phyloP scores from a whole-genome alignment of 1,140 invertebrate species.

The Dreissena polymorpha region DNA sequence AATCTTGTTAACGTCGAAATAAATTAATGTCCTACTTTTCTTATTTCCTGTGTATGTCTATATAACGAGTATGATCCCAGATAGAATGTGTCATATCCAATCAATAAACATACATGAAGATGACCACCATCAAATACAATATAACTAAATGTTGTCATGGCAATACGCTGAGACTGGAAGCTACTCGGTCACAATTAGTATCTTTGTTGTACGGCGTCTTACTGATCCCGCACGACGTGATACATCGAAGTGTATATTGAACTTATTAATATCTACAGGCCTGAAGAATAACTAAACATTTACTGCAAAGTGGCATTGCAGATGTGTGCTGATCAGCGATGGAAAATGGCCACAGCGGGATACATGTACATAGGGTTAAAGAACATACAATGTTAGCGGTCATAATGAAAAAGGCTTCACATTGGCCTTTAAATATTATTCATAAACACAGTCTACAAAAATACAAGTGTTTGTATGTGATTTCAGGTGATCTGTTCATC shows the following conservation, averaged over 20 bases:
- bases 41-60: no score
- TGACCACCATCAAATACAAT: neutral
- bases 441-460: neutral
- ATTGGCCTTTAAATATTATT: neutral
- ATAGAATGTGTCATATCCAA: no score
- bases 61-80: no score
- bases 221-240: neutral
- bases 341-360: neutral
- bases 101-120: neutral
- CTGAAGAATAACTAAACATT: neutral
- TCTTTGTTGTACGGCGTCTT: no score
- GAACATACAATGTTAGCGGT: neutral
- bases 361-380: neutral
- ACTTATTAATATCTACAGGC: neutral
- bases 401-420: neutral
- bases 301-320: neutral
- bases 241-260: neutral
- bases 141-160: neutral
- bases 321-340: neutral
- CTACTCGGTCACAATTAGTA: no score
- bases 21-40: no score
- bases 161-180: neutral
- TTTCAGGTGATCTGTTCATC: slow-evolving; percentile 90
- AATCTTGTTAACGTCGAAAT: no score
- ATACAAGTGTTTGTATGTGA: slow-evolving; percentile 82